Conservation (phyloP, 1,140 invertebrate species). For the Fopius arisanus region DNA sequence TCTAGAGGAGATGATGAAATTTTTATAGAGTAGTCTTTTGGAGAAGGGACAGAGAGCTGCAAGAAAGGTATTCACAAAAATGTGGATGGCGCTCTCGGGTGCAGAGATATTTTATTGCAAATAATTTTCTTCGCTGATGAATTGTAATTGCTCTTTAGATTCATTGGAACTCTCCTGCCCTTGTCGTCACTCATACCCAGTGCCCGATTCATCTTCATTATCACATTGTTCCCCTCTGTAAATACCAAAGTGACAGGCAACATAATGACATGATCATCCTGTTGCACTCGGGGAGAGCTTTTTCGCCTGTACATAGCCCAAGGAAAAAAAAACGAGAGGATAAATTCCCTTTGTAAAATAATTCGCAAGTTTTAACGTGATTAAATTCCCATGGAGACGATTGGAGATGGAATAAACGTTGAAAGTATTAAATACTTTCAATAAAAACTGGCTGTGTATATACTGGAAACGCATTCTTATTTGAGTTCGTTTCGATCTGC, state of each 20-base stretch:
- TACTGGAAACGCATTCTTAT: conserved; percentile 16
- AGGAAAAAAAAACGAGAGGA: background rate
- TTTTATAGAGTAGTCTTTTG: no score
- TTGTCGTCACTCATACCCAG: background rate
- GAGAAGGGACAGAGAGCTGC: no score
- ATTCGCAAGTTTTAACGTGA: conserved; percentile 19
- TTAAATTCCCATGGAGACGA: background rate
- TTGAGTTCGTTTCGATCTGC: background rate
- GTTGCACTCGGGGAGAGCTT: background rate
- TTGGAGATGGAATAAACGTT: background rate
- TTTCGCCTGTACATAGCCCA: conserved; percentile 29
- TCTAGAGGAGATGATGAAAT: no score
- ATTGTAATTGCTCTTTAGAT: background rate
- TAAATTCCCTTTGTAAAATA: conserved; percentile 10
- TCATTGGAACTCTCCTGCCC: no score
- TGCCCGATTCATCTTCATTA: background rate
- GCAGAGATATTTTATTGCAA: no score
- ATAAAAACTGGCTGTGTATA: conserved; percentile 28
- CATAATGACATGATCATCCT: background rate
- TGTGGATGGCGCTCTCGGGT: no score
- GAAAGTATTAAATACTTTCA: conserved; percentile 13
- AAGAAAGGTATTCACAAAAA: no score
- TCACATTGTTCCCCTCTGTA: conserved; percentile 22
- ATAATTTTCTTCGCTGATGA: no score
- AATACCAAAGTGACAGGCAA: conserved; percentile 32